Conservation (phyloP, 1,140 invertebrate species). For the Drosophila takahashii region DNA sequence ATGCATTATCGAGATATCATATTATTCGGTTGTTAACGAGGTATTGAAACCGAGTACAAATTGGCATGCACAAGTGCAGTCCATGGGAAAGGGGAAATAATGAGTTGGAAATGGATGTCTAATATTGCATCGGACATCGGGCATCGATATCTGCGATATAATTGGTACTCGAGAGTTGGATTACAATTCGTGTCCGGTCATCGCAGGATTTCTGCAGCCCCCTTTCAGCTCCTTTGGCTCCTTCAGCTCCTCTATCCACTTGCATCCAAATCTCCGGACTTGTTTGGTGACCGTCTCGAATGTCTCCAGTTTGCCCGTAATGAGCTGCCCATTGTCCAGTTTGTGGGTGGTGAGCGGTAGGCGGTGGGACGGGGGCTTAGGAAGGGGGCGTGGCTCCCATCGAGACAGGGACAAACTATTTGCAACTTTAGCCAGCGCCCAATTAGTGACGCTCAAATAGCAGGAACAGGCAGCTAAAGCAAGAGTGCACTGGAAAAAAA, state of each 20-base stretch:
- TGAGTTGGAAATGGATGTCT: neutral
- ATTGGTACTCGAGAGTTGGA: slow-evolving; percentile 38
- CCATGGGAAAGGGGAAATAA: neutral
- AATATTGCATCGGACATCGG: neutral
- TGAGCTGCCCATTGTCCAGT: slow-evolving; percentile 52
- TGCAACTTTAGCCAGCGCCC: slow-evolving; percentile 67
- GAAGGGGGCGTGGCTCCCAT: slow-evolving; percentile 4
- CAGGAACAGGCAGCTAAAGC: slow-evolving; percentile 23
- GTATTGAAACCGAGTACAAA: too few relatives aligned
- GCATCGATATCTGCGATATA: slow-evolving; percentile 32
- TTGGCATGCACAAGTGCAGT: too few relatives aligned
- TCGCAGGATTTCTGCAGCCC: neutral
- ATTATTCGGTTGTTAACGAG: neutral
- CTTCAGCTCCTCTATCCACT: neutral
- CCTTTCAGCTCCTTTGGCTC: neutral
- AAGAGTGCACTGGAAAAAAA: slow-evolving; percentile 5
- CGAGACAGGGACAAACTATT: slow-evolving; percentile 63
- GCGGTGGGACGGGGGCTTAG: neutral
- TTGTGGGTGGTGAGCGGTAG: neutral
- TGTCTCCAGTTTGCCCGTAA: slow-evolving; percentile 41
- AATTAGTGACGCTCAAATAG: slow-evolving; percentile 79
- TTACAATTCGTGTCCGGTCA: slow-evolving; percentile 3
- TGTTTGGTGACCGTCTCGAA: slow-evolving; percentile 37
- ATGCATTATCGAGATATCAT: neutral
- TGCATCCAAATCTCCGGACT: slow-evolving; percentile 6